A percentile compares a stretch with the other conserved stretches of the same genome.
Evolutionary conservation across 2,888 invertebrate genomes (phyloP).

Genomic region (Dexiosoma caninum): DNA sequence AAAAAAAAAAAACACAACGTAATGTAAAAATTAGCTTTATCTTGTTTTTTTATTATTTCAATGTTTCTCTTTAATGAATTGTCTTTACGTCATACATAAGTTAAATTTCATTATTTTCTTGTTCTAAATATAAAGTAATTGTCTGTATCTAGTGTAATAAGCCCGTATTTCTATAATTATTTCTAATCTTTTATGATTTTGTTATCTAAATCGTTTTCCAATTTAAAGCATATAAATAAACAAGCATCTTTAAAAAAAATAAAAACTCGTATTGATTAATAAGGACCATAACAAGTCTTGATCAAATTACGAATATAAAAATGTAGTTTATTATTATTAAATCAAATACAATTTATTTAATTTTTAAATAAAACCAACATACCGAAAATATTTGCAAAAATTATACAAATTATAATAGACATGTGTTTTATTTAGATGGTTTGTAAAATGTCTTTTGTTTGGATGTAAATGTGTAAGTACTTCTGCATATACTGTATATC

Average conservation of each 20-base stretch:
- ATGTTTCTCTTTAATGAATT: conserved; percentile 33
- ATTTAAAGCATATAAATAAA: conserved; percentile 9
- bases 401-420: conserved; percentile 3
- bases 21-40: conserved; percentile 42
- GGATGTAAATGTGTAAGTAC: not conserved
- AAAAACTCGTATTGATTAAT: conserved; percentile 40
- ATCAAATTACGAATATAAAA: conserved; percentile 22
- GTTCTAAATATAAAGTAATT: not conserved
- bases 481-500: too few species aligned
- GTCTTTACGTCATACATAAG: conserved; percentile 16
- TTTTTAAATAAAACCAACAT: conserved; percentile 56
- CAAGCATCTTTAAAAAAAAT: conserved; percentile 12
- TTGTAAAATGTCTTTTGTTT: not conserved
- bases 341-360: conserved; percentile 63
- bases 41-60: conserved; percentile 14
- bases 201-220: conserved; percentile 31
- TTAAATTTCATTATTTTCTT: conserved; percentile 20
- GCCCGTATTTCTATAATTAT: conserved; percentile 38
- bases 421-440: not conserved
- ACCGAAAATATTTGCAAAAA: conserved; percentile 59
- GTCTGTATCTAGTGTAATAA: conserved; percentile 23
- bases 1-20: not conserved
- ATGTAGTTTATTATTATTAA: conserved; percentile 59
- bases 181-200: conserved; percentile 41
- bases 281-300: conserved; percentile 33